Conservation (phyloP, 2,113 vertebrate species). For the Lagopus leucura region DNA sequence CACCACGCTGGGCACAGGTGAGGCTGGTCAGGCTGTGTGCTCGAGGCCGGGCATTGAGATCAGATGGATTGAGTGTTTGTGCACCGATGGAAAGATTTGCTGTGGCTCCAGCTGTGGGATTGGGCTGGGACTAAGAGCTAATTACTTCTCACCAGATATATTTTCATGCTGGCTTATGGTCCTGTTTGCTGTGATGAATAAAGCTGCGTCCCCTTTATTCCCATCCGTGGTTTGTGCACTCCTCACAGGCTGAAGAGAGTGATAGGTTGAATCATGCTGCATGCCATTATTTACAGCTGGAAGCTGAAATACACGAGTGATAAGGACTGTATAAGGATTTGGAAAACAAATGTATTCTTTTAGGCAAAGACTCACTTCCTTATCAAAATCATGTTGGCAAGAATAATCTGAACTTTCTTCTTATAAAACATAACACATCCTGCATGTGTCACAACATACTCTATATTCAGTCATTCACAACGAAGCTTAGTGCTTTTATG, state of each 20-base stretch:
- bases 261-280: neutral
- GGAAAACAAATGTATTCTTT: neutral
- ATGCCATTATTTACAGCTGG: neutral
- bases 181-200: neutral
- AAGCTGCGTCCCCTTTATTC: neutral
- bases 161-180: neutral
- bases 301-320: neutral
- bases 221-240: neutral
- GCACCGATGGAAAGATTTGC: neutral
- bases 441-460: constrained; percentile 11
- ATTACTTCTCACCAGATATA: neutral
- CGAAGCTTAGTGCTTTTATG: neutral
- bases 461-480: constrained; percentile 13
- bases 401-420: constrained; percentile 14
- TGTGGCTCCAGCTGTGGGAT: neutral
- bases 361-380: neutral
- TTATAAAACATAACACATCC: neutral
- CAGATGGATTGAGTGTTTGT: neutral
- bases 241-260: neutral
- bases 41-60: neutral
- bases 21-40: neutral
- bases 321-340: neutral
- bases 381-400: constrained; percentile 6
- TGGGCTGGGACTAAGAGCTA: neutral
- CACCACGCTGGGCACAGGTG: neutral